Evolutionary conservation across 1,140 invertebrate species (phyloP), one percentile per base, ranked within the genome.

Genomic region (Trichomalopsis sarcophagae): DNA sequence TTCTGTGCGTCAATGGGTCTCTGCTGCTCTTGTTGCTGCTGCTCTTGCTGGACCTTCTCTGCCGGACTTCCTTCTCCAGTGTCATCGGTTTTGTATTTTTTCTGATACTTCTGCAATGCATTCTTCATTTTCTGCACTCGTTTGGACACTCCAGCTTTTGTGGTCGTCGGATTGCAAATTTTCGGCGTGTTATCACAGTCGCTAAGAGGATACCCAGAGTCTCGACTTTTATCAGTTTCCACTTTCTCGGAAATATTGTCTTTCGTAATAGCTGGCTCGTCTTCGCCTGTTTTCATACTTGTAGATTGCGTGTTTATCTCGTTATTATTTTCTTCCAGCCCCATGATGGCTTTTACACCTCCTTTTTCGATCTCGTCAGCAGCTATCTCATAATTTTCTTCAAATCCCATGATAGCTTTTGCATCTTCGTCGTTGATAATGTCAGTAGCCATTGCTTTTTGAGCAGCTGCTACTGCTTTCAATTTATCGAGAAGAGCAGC

Each of bases 401-500:
- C 33, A 36, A 36, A 36, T 36, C 33, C 33, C 5, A 36, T 14
- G 4, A 21, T 55, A 55, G 50, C 50, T 17, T 55, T 55, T 14
- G 50, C 21, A 21, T 62, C 55, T 5, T 62, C 76, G 11, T 76
- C 62, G 9, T 68, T 33, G 14, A 68, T 47, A 27, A n/a, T 11
- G 27, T 27, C 55, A 21, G 11, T 77, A 23, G 73, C 47, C 2
- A 3, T 10, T 66, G 17, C 10, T 47, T 84, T 71, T n/a, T 84
- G 62, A 44, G 13, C 9, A 14, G 30, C 33, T 4, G 36, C 36
- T 75, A 81, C 68, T 17, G 3, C 17, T 13, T 68, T 44, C 0
- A 85, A 47, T 14, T 47, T 69, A 11, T 81, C 33, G 62, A 76
- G 4, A 50, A 85, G 50, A 75, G 75, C 30, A 13, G 17, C 21